Evolutionary conservation across 2,888 invertebrate genomes (phyloP), one percentile per base, ranked within the genome.

Genomic region (Cordylochernes scorpioides): DNA sequence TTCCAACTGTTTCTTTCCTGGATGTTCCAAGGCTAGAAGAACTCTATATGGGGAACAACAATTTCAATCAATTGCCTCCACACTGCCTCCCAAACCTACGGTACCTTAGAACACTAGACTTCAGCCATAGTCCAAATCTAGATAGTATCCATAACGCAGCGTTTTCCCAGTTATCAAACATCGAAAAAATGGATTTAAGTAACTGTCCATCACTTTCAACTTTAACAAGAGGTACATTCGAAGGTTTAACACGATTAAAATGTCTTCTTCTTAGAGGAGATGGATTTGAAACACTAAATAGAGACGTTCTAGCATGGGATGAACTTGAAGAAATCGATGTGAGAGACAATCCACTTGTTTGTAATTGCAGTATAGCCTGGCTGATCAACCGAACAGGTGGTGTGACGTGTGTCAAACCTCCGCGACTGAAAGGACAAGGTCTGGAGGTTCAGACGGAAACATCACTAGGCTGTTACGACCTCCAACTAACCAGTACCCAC

Each of bases 351-450:
- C 77, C 77, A 1, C 60, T 78, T 38, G 62, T 67, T 35, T 80
- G 78, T 54, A 80, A 80, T 53, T 80, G 78, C 49, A 75, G 77
- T 26, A 55, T 78, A 34, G 60, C 72, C 36, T 80, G 78, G 78
- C 57, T 80, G n/a, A 34, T 35, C 35, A 32, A 37, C 9, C 29
- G 24, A 18, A n/a, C n/a, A n/a, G n/a, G n/a, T n/a, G n/a, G n/a
- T n/a, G n/a, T n/a, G n/a, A n/a, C n/a, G n/a, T 40, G 40, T 25
- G 35, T 28, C 7, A 27, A 27, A 27, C 40, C 40, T 14, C 25
- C 34, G n/a, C 25, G 28, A 15, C 10, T 39, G n/a, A 31, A 30
- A 17, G 35, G 31, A 7, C 27, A 25, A 15, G 22, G 32, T 18
- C 35, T 40, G n/a, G 19, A 33, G 5, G 32, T 37, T 15, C 29